These are phyloP conservation scores for Rhizomys pruinosus DNA, from an alignment of 2,113 vertebrate genomes.

Conservation along the genomic window DNA sequence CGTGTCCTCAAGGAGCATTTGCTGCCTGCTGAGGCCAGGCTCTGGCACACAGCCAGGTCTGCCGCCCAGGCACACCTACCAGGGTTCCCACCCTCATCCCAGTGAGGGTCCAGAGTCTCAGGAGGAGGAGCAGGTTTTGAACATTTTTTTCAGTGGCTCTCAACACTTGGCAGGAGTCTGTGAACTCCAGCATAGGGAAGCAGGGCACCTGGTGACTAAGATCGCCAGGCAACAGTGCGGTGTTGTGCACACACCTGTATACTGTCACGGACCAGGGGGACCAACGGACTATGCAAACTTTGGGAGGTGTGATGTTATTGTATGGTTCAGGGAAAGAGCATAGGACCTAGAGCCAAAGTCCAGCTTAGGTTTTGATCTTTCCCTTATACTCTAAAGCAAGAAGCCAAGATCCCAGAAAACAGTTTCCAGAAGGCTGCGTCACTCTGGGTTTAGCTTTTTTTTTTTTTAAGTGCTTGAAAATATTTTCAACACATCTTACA, in stretches of 20 bases:
- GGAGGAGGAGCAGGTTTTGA: background rate
- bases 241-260: background rate
- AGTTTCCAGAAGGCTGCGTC: background rate
- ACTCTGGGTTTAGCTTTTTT: background rate
- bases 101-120: background rate
- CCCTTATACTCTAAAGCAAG: no score
- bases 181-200: background rate
- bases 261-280: background rate
- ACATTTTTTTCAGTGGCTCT: background rate
- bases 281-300: fast-evolving
- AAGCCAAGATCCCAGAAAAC: background rate
- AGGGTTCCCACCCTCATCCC: background rate
- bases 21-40: background rate
- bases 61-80: background rate
- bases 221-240: background rate
- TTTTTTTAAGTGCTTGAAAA: background rate
- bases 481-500: background rate
- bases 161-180: conserved; percentile 11
- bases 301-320: no score
- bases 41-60: background rate
- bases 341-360: background rate
- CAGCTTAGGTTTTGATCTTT: background rate
- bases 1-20: background rate
- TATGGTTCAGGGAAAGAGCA: background rate
- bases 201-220: background rate